Conservation (phyloP, 2,888 invertebrate genomes). For the Galerucella pusilla region DNA sequence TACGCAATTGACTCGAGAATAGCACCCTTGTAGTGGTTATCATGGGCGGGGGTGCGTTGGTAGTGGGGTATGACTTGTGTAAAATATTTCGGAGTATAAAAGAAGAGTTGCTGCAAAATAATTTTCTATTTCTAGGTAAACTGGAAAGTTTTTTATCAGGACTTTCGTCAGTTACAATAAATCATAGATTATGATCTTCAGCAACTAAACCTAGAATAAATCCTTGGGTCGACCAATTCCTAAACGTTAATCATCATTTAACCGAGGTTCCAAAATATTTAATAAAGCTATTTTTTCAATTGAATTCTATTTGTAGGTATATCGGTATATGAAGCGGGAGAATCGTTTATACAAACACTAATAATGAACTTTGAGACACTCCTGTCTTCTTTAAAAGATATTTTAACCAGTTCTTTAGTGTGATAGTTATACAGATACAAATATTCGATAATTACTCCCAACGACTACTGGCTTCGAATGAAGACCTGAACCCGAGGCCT, state of each 20-base stretch:
- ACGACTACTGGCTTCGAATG: no score
- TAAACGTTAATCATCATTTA: slow-evolving; percentile 80
- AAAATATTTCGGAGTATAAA: no score
- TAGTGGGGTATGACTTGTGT: no score
- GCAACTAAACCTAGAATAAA: slow-evolving; percentile 87
- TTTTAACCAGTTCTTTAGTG: slow-evolving; percentile 75
- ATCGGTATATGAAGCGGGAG: slow-evolving; percentile 85
- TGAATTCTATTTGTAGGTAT: slow-evolving; percentile 69
- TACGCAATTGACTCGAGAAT: no score
- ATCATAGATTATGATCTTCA: slow-evolving; percentile 79
- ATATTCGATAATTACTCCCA: no score
- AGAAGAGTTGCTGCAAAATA: no score
- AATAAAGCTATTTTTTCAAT: no score
- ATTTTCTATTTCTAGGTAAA: slow-evolving; percentile 62
- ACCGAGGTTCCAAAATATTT: slow-evolving; percentile 70
- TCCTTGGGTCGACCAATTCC: slow-evolving; percentile 86
- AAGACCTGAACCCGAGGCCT: no score
- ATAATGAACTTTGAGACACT: slow-evolving; percentile 82
- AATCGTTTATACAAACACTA: slow-evolving; percentile 86
- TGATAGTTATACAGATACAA: no score
- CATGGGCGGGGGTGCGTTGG: no score
- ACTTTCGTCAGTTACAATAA: slow-evolving; percentile 69
- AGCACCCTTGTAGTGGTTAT: no score
- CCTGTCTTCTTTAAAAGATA: slow-evolving; percentile 78
- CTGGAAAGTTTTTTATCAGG: slow-evolving; percentile 78